A percentile compares a stretch with the other conserved stretches of the same genome.
Conservation (phyloP, 1,140 invertebrate species). For the Olivierus martensii region DNA sequence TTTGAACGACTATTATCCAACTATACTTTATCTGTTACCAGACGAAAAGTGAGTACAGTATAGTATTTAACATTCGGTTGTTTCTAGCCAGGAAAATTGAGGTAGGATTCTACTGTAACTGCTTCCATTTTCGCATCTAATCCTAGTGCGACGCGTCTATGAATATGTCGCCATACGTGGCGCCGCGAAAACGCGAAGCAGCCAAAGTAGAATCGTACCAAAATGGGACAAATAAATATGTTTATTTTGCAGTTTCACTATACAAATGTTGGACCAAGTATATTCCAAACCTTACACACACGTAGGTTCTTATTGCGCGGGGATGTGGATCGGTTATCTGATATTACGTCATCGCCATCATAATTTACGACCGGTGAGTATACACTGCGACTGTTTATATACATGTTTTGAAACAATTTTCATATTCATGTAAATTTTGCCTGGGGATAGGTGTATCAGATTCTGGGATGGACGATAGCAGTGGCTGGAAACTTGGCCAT, state of each 20-base stretch:
- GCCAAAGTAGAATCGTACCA: too few relatives aligned
- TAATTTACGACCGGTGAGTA: not conserved
- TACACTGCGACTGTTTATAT: too few relatives aligned
- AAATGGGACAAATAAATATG: not conserved
- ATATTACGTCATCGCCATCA: conserved; percentile 6
- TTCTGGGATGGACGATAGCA: conserved; percentile 2
- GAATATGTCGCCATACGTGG: too few relatives aligned
- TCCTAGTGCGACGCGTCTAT: too few relatives aligned
- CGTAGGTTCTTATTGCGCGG: conserved; percentile 18
- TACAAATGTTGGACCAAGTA: conserved; percentile 9
- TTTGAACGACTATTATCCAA: conserved; percentile 9
- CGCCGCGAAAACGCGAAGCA: too few relatives aligned
- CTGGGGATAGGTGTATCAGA: conserved; percentile 5
- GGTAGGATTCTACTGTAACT: too few relatives aligned
- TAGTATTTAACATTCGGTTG: not conserved
- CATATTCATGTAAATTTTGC: too few relatives aligned
- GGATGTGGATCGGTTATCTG: conserved; percentile 16
- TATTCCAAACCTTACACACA: conserved; percentile 20
- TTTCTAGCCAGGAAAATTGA: too few relatives aligned
- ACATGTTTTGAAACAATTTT: too few relatives aligned
- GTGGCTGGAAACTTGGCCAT: conserved; percentile 3
- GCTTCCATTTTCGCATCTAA: too few relatives aligned
- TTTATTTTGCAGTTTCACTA: conserved; percentile 6
- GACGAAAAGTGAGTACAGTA: conserved; percentile 13
- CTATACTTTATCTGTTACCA: conserved; percentile 15